Percentiles rank a stretch among this genome's conserved stretches.
Evolutionary conservation across 2,888 invertebrate species (phyloP).

Genomic region (Yponomeuta sedellus): DNA sequence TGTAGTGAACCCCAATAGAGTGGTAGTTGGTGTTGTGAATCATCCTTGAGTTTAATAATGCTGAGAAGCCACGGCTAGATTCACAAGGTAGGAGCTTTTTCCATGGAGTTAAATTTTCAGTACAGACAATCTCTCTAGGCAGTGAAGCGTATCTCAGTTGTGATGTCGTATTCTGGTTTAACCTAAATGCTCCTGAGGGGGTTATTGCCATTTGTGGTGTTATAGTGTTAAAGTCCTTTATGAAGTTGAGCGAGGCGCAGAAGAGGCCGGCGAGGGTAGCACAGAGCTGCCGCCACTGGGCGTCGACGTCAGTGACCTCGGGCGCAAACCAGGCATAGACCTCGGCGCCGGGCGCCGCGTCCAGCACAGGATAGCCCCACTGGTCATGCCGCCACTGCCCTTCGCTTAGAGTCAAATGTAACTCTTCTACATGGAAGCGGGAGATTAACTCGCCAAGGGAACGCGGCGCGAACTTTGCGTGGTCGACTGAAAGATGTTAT

Average conservation of each 20-base stretch:
- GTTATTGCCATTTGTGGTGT: constrained; percentile 89
- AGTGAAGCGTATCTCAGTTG: constrained; percentile 89
- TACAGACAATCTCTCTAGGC: constrained; percentile 97
- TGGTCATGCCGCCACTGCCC: constrained; percentile 95
- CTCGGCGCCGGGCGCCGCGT: constrained; percentile 96
- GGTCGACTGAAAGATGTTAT: constrained; percentile 78
- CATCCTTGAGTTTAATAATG: constrained; percentile 91
- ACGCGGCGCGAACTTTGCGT: constrained; percentile 92
- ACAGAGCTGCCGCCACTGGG: constrained; percentile 91
- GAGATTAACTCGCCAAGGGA: constrained; percentile 91
- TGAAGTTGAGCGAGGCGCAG: constrained; percentile 97
- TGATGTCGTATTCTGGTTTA: constrained; percentile 68
- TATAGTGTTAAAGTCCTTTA: constrained; percentile 89
- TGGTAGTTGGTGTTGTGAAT: constrained; percentile 96
- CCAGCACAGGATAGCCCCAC: constrained; percentile 95
- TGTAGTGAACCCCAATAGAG: constrained; percentile 90
- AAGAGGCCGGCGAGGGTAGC: constrained; percentile 95
- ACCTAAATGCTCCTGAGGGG: constrained; percentile 80
- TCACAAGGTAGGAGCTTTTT: constrained; percentile 97
- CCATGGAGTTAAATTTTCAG: constrained; percentile 99
- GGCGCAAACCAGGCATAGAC: constrained; percentile 94
- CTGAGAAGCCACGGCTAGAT: constrained; percentile 90
- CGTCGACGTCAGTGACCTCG: constrained; percentile 81
- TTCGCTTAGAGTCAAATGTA: constrained; percentile 94
- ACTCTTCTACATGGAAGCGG: constrained; percentile 89